Percentiles rank a stretch among this genome's conserved stretches.
Evolutionary conservation across 2,113 vertebrate genomes (phyloP).

Genomic region (Xerus inauris): DNA sequence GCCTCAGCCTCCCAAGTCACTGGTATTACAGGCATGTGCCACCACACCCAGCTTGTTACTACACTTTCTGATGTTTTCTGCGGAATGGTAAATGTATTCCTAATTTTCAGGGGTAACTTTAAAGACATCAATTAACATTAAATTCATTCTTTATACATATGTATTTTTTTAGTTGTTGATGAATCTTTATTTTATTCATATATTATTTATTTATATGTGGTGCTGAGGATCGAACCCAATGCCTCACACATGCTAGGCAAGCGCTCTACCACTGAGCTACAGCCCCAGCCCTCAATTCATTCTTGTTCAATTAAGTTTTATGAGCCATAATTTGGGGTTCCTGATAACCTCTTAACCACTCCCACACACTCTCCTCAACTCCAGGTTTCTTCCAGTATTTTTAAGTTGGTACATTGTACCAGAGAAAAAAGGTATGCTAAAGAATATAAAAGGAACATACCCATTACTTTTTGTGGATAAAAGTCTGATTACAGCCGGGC

Average conservation of each 20-base stretch:
- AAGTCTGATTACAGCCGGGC: no score
- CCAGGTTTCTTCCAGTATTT: neutral
- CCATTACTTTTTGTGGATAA: neutral
- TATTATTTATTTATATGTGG: no score
- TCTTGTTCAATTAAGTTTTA: neutral
- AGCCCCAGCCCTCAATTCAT: neutral
- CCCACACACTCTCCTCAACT: neutral
- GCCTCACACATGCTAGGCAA: no score
- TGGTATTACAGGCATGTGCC: no score
- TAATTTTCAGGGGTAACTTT: constrained; percentile 18
- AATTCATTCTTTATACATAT: no score
- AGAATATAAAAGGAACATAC: neutral
- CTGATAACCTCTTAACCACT: neutral
- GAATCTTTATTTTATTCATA: no score
- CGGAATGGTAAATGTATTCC: neutral
- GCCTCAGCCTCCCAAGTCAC: no score
- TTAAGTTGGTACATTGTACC: neutral
- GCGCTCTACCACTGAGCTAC: no score
- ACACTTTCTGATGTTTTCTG: neutral
- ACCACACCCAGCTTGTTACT: neutral
- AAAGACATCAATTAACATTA: neutral
- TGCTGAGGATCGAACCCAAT: no score
- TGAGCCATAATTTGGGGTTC: neutral
- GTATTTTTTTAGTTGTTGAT: no score
- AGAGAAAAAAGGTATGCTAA: neutral